Conservation (phyloP, 2,797 vertebrate genomes). For the Chelidonichthys spinosus region DNA sequence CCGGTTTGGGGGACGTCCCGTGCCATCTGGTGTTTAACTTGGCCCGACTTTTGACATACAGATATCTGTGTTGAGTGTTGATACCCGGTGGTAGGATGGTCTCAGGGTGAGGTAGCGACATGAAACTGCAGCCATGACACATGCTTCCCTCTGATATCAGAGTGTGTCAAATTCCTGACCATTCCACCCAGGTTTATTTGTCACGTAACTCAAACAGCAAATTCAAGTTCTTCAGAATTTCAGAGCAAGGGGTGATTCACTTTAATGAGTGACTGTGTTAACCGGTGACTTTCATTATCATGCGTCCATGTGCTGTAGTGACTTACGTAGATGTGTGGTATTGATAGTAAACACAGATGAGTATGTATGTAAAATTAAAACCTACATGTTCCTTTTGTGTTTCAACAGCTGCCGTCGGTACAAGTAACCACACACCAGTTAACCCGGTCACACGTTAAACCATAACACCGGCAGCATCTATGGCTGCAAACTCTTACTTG, state of each 20-base stretch:
- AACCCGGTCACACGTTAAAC: no score
- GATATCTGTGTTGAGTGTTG: slow-evolving; percentile 15
- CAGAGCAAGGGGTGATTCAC: neutral
- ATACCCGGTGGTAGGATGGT: neutral
- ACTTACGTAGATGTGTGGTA: no score
- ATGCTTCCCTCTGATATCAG: neutral
- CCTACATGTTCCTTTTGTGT: neutral
- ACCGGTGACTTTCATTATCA: neutral
- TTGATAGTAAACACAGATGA: no score
- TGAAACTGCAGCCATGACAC: neutral
- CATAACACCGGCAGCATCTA: no score
- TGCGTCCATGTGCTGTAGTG: no score
- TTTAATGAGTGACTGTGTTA: neutral
- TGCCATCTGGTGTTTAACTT: slow-evolving; percentile 41
- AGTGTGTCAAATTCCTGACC: neutral
- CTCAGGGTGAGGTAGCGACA: slow-evolving; percentile 31
- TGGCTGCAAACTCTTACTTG: no score
- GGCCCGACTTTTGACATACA: slow-evolving; percentile 17
- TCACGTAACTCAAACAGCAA: no score
- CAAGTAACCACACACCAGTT: no score
- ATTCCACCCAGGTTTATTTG: no score
- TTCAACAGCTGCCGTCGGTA: no score
- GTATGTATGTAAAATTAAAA: no score
- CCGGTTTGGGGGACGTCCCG: neutral
- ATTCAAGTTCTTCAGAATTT: neutral